Evolutionary conservation across 2,888 invertebrate genomes (phyloP), one percentile per base, ranked within the genome.

Genomic region (Lasioglossum figueresi): DNA sequence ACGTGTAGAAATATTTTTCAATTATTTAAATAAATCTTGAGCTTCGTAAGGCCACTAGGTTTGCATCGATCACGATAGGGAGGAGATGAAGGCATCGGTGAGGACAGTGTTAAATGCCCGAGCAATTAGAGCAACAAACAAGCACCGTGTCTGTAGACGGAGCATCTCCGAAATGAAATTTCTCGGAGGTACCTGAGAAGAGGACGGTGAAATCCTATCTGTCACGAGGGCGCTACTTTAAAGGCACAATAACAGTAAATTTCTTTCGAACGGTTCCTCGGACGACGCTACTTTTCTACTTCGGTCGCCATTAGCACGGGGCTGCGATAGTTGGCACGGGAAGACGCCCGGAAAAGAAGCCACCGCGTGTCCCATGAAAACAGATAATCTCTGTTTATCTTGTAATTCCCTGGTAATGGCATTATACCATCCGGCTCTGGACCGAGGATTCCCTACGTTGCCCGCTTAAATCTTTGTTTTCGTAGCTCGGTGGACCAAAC

Each of bases 331-430:
- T 78, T 80, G 81, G 84, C 83, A 81, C 81, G 78, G 79, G 74
- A 79, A 83, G 37, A 79, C 45, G 66, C 63, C 63, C 63, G 76
- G 76, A 72, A 84, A 83, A 52, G 89, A 85, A 84, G 43, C 56
- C 70, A 72, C 43, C 63, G 71, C 10, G 16, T n/a, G 66, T n/a
- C 52, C 80, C 86, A 82, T 89, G 88, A 83, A 86, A 91, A 85
- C 90, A 90, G 91, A 93, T 93, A 91, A 93, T 92, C 93, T 91
- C 92, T 90, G 92, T 93, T 93, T 92, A 92, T 93, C 92, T 93
- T 91, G 91, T 91, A 91, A 91, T 92, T 90, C 91, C 88, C 84
- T 85, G 90, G 89, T 91, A 93, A 93, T 90, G 88, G 91, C 90
- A 90, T 91, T 93, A 92, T 91, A 88, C 86, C 85, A 85, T 84